A percentile compares a stretch with the other conserved stretches of the same genome.
Evolutionary conservation across 2,113 vertebrate genomes (phyloP).

Genomic region (Megaceryle torquata): DNA sequence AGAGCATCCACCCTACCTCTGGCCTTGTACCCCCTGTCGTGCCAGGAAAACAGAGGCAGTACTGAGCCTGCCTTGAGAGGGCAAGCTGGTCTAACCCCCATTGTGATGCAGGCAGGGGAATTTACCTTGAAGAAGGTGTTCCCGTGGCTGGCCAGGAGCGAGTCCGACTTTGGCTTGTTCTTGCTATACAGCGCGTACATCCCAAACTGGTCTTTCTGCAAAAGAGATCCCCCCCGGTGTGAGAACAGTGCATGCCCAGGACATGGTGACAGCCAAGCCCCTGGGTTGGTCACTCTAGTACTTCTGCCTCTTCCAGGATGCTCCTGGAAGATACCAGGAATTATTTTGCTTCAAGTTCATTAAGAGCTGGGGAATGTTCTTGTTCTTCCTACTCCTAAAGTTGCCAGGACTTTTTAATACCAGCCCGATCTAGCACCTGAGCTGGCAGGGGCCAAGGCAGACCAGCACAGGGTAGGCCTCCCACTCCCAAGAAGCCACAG

Average conservation of each 20-base stretch:
- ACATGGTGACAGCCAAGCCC: fast-evolving
- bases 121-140: constrained; percentile 86
- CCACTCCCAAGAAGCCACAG: background rate
- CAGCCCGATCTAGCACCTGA: background rate
- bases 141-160: constrained; percentile 82
- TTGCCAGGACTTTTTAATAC: background rate
- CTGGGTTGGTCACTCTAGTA: background rate
- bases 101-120: background rate
- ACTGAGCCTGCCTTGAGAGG: background rate
- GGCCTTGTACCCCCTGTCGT: no score
- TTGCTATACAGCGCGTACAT: constrained; percentile 88
- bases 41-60: background rate
- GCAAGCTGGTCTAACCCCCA: background rate
- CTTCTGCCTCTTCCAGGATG: background rate
- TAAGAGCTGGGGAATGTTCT: background rate
- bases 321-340: background rate
- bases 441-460: background rate
- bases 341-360: background rate
- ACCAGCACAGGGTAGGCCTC: background rate
- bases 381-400: background rate
- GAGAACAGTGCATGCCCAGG: background rate
- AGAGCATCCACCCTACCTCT: background rate
- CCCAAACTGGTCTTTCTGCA: constrained; percentile 86
- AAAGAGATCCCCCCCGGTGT: background rate
- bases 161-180: constrained; percentile 86